Conservation (phyloP, 2,797 vertebrate genomes). For the Pitangus sulphuratus region DNA sequence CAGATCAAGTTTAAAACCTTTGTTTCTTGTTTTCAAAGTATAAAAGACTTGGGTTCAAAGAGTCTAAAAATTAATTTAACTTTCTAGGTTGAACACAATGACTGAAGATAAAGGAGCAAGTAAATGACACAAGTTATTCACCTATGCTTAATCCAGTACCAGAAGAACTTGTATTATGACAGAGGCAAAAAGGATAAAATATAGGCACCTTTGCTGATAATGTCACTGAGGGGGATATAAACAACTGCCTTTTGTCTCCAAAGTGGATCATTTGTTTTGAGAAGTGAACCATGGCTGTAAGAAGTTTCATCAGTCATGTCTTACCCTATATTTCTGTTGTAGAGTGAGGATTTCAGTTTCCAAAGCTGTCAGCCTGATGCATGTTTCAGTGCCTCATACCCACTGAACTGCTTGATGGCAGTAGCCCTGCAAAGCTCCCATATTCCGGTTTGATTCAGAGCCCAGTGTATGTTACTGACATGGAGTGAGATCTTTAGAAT, state of each 20-base stretch:
- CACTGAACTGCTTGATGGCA: not conserved
- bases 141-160: not conserved
- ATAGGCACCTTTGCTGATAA: not conserved
- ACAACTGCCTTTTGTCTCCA: not conserved
- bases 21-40: not conserved
- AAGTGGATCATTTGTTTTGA: not conserved
- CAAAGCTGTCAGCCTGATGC: not conserved
- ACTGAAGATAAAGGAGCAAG: not conserved
- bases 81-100: not conserved
- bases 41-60: not conserved
- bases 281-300: not conserved
- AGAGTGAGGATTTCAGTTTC: not conserved
- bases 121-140: not conserved
- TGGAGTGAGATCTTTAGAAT: not conserved
- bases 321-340: not conserved
- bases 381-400: not conserved
- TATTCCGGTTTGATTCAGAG: not conserved
- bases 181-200: not conserved
- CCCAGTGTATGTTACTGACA: not conserved
- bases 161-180: not conserved
- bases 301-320: not conserved
- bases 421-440: not conserved
- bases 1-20: not conserved
- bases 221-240: not conserved
- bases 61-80: not conserved